Conservation (phyloP, 2,113 vertebrate species). For the Neopipo cinnamomea region DNA sequence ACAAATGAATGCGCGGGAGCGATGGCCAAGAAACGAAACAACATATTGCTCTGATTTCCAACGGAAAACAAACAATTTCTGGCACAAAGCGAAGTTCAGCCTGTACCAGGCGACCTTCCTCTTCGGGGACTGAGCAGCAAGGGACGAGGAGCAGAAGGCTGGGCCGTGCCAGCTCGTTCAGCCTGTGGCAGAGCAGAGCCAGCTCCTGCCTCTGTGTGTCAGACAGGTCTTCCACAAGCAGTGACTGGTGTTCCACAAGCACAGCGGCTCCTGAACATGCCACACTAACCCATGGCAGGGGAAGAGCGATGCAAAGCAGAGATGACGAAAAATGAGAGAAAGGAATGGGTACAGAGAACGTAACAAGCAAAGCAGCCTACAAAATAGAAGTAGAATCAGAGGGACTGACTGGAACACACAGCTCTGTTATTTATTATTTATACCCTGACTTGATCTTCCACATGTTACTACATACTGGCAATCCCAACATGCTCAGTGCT, state of each 20-base stretch:
- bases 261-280: background rate
- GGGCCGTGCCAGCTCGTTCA: background rate
- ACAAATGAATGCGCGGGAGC: background rate
- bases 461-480: background rate
- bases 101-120: background rate
- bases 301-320: background rate
- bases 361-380: conserved; percentile 12
- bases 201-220: background rate
- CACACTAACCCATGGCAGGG: background rate
- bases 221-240: background rate
- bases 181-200: background rate
- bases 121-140: background rate
- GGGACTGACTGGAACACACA: conserved; percentile 29
- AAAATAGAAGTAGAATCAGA: conserved; percentile 36
- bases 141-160: background rate
- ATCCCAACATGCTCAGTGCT: background rate
- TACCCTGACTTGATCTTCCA: conserved; percentile 36
- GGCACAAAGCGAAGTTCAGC: background rate
- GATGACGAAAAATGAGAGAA: background rate
- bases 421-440: conserved; percentile 61
- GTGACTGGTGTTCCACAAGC: background rate
- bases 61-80: background rate
- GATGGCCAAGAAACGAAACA: background rate
- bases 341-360: background rate
- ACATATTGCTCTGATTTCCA: background rate